Base-by-base conservation (phyloP, 2,113 vertebrate species). In the Periophthalmus modestus region DNA sequence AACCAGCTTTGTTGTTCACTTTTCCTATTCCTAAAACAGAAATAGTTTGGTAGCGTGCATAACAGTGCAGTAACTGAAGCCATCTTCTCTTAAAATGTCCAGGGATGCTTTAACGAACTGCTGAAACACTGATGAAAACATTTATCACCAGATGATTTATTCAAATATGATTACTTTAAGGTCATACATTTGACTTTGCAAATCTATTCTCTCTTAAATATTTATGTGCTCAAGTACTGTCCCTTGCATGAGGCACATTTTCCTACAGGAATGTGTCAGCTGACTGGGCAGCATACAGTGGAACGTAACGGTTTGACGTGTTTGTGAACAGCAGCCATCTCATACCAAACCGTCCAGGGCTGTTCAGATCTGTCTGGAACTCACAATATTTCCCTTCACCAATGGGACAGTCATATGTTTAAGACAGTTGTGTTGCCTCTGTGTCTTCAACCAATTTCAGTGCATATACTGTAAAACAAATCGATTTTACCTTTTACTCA, bases 181-280 rank as follows among this genome's bases (percentile, higher is more conserved):
- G 39, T 43, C 39, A 43, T 43, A 43, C 39, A 5, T 23, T 23
- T 57, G 3, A 18, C 16, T 57, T 23, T 57, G 9, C n/a, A 12
- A 28, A 19, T n/a, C 18, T 65, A 1, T 65, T 39, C 18, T 19
- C 7, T n/a, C 16, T 39, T 28, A 14, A 10, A 28, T 39, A 7
- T 59, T 23, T 23, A n/a, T 67, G 16, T 39, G 34, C 33, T 19
- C 6, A 65, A 39, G 12, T 36, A 63, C 23, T 34, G 58, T 24
- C 57, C 57, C 23, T 3, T 7, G 59, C 68, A 66, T 21, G 54
- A 72, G 36, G 47, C 47, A 67, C 62, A 57, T 21, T 55, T 69
- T 85, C 72, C 68, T 83, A 69, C 69, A 79, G 84, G 79, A 90
- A 82, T 84, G 82, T 77, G 75, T 85, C 80, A 86, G 70, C 55